Conservation (phyloP, 2,888 invertebrate genomes). For the Thelaira solivaga region DNA sequence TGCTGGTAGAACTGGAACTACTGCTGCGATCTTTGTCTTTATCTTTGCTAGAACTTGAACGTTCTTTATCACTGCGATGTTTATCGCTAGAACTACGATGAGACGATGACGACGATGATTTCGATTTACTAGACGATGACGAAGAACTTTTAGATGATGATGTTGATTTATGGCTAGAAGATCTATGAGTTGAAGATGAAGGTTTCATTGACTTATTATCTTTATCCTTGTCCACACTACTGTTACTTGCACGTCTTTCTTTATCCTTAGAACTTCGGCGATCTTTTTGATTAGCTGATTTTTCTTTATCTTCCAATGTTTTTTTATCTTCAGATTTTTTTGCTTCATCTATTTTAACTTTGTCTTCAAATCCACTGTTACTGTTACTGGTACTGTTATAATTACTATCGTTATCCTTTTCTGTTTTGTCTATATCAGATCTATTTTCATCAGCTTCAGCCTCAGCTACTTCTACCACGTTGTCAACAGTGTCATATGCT, state of each 20-base stretch:
- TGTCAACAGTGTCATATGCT: neutral
- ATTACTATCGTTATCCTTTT: conserved; percentile 73
- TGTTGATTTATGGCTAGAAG: conserved; percentile 73
- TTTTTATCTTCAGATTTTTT: conserved; percentile 52
- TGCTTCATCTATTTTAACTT: conserved; percentile 73
- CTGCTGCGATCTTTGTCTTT: conserved; percentile 70
- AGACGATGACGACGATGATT: conserved; percentile 69
- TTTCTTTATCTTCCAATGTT: conserved; percentile 64
- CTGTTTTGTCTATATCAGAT: conserved; percentile 55
- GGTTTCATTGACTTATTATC: conserved; percentile 66
- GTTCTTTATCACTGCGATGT: conserved; percentile 75
- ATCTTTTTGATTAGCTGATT: conserved; percentile 61
- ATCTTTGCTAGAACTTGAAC: conserved; percentile 67
- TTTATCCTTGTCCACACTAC: conserved; percentile 66
- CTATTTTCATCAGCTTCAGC: conserved; percentile 51
- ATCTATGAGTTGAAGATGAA: conserved; percentile 75
- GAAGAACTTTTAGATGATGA: conserved; percentile 70
- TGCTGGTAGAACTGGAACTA: conserved; percentile 73
- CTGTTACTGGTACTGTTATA: no score
- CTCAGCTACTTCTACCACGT: neutral
- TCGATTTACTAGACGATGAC: conserved; percentile 65
- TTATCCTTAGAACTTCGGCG: conserved; percentile 65
- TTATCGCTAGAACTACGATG: conserved; percentile 75
- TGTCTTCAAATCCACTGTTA: conserved; percentile 70
- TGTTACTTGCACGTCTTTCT: conserved; percentile 54